Base-by-base conservation (phyloP, 37 sponge, comb jelly and placozoan genomes). In the Diacarnus erythraeanus region DNA sequence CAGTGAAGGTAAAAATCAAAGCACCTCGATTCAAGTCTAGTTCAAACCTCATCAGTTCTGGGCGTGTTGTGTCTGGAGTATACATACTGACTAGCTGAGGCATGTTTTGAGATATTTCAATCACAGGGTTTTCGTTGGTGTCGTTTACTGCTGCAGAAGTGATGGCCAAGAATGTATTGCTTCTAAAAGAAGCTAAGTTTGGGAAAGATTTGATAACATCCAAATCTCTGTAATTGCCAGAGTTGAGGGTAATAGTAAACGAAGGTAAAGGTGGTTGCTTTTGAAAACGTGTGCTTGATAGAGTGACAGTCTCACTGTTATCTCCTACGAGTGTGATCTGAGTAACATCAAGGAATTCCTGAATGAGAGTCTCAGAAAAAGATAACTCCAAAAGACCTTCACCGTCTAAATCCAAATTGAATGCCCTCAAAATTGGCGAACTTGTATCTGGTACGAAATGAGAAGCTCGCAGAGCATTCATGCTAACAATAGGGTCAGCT, bases 351-450 rank as follows among this genome's bases (percentile, higher is more conserved):
- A 95, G 70, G 23, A 69, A 38, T 25, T 21, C 39, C 33, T 38
- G 70, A 37, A 80, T 47, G 1, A 95, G 87, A n/a, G 96, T 86
- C 56, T 95, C 96, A 18, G 89, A 85, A 56, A 95, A 95, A 20
- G 74, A 67, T 8, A 95, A 82, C 25, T 31, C 77, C 21, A 95
- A 61, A 18, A 43, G 26, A 5, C 93, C 96, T 31, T 9, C n/a
- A 1, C 83, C 83, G 71, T 89, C 70, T 38, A 95, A 72, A 69
- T 89, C 82, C 1, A 95, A 58, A 41, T 37, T 39, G 75, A 89
- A 92, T 8, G 38, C 27, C 22, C 26, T 42, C 42, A 95, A 74
- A 30, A 57, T 34, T 27, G 96, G 92, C 0, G 72, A 72, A 25
- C 80, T 86, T 12, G 58, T 77, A 66, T 95, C 96, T 21, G 87